Evolutionary conservation across 2,797 vertebrate genomes (phyloP).

Genomic region (Gambelia wislizenii): DNA sequence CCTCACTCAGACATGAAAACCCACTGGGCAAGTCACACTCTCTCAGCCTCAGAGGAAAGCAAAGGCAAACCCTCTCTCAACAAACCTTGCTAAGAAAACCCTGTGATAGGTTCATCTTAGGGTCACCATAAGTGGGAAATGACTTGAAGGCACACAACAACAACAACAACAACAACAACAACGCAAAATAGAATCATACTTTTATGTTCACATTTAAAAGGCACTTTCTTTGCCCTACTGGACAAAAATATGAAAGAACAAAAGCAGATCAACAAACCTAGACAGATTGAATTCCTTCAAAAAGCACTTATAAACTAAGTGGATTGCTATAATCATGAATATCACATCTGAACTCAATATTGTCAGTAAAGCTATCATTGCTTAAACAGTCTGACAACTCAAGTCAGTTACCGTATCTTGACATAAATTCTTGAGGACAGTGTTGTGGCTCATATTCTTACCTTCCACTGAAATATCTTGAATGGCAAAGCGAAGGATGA

Average conservation of each 20-base stretch:
- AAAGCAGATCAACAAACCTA: neutral
- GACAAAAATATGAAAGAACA: neutral
- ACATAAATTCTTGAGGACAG: neutral
- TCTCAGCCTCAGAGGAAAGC: no score
- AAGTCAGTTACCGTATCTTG: neutral
- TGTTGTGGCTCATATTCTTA: constrained; percentile 67
- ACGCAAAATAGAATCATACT: neutral
- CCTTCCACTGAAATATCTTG: constrained; percentile 99
- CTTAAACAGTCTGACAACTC: neutral
- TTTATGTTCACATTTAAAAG: neutral
- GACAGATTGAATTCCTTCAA: neutral
- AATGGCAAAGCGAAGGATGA: constrained; percentile 98
- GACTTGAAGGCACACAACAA: no score
- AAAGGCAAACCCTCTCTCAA: no score
- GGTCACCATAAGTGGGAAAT: no score
- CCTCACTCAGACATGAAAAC: no score
- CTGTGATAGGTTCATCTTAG: no score
- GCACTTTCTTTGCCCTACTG: neutral
- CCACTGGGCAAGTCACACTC: no score
- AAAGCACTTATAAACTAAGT: neutral
- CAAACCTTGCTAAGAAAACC: no score
- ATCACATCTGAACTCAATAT: neutral
- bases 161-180: no score
- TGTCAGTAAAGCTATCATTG: constrained; percentile 10
- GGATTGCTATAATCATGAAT: neutral